These are phyloP conservation scores for Plumapathes pennacea DNA, from an alignment of 92 coral and sea anemone genomes.

Conservation along the genomic window DNA sequence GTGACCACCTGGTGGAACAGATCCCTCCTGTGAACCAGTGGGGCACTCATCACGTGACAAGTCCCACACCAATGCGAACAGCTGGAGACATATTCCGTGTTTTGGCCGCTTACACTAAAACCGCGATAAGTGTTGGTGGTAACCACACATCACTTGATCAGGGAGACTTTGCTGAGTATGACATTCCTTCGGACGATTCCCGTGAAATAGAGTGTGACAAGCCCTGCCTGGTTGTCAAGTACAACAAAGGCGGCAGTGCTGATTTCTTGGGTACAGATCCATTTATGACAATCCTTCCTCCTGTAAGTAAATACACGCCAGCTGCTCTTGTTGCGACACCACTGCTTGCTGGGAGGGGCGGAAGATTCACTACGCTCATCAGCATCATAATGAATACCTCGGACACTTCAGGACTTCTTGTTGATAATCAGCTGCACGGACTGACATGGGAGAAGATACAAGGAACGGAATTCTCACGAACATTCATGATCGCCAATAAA, in stretches of 20 bases:
- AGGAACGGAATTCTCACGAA: no score
- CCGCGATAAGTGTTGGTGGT: slow-evolving; percentile 44
- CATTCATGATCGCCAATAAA: no score
- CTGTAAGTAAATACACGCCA: slow-evolving; percentile 59
- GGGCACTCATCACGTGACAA: slow-evolving; percentile 67
- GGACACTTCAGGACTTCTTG: no score
- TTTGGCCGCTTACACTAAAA: slow-evolving; percentile 52
- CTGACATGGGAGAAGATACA: no score
- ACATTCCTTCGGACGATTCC: slow-evolving; percentile 20
- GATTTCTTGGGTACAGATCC: slow-evolving; percentile 48
- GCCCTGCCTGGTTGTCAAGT: slow-evolving; percentile 65
- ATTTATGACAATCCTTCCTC: slow-evolving; percentile 63
- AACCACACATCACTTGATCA: slow-evolving; percentile 4
- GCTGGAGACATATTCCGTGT: slow-evolving; percentile 60
- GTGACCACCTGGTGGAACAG: slow-evolving; percentile 76
- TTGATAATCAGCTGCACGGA: no score
- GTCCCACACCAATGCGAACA: slow-evolving; percentile 47
- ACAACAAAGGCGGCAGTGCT: slow-evolving; percentile 41
- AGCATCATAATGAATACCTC: no score
- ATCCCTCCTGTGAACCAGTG: slow-evolving; percentile 57
- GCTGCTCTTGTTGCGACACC: no score
- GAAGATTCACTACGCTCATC: no score
- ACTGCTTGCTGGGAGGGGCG: no score
- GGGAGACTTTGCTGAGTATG: slow-evolving; percentile 44
- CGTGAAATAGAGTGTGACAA: slow-evolving; percentile 35